These are phyloP conservation scores for Haemorhous mexicanus DNA, from an alignment of 2,113 vertebrate species.

Conservation along the genomic window DNA sequence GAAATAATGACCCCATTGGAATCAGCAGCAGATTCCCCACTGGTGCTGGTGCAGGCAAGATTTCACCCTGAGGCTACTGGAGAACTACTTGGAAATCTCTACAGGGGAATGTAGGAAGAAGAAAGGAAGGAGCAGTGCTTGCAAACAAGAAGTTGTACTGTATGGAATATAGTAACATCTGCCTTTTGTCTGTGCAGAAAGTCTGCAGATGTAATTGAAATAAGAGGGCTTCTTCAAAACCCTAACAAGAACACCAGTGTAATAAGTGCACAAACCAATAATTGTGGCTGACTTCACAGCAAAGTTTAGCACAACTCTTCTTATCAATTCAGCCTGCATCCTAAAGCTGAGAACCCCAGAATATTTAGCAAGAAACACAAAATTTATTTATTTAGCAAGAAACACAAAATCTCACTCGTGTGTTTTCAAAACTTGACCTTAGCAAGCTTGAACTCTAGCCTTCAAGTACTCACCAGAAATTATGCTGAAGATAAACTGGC, in stretches of 20 bases:
- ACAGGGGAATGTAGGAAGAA: background rate
- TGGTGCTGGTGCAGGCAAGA: background rate
- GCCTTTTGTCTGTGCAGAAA: background rate
- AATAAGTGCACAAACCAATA: background rate
- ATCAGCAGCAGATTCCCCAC: background rate
- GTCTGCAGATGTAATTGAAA: background rate
- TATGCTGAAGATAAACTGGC: accelerated
- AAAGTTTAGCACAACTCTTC: background rate
- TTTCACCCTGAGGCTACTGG: background rate
- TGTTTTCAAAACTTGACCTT: background rate
- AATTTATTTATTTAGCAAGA: background rate
- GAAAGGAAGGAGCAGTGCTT: background rate
- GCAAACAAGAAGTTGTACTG: background rate
- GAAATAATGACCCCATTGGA: background rate
- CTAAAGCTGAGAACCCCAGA: background rate
- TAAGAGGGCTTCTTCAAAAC: background rate
- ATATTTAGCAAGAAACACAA: too few relatives aligned
- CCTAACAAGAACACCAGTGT: background rate
- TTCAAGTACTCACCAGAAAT: background rate
- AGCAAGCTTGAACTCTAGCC: background rate
- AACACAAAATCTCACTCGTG: background rate
- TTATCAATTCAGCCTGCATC: background rate
- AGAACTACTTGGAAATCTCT: background rate
- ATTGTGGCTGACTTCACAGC: background rate
- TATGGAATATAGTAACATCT: background rate